Conservation (phyloP, 2,113 vertebrate species). For the Barbus barbus region DNA sequence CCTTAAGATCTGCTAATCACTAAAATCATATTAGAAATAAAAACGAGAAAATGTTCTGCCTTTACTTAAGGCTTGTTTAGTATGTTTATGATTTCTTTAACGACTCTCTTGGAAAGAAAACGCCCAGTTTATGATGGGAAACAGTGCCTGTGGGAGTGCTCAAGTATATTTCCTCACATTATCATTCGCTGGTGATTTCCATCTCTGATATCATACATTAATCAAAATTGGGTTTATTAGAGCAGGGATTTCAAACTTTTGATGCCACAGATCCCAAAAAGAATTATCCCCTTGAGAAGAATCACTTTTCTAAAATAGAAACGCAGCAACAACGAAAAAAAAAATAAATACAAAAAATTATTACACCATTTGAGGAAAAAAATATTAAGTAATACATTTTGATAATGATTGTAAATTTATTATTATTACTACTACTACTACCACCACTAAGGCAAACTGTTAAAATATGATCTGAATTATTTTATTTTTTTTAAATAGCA, state of each 20-base stretch:
- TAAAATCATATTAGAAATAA: conserved; percentile 42
- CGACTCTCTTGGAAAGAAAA: conserved; percentile 32
- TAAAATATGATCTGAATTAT: not conserved
- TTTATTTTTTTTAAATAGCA: not conserved
- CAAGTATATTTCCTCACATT: conserved; percentile 13
- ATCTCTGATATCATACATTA: not conserved
- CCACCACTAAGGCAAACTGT: not conserved
- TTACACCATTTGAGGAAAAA: not conserved
- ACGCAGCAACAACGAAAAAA: not conserved
- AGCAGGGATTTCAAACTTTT: not conserved
- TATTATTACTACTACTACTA: not conserved
- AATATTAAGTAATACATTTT: not conserved
- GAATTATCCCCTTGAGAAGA: not conserved
- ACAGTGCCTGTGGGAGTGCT: not conserved
- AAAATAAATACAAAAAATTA: not conserved
- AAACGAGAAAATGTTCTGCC: conserved; percentile 30
- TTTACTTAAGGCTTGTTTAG: conserved; percentile 49
- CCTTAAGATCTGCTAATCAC: conserved; percentile 38
- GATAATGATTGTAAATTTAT: not conserved
- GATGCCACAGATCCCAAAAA: not conserved
- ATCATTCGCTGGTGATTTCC: conserved; percentile 26
- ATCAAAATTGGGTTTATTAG: conserved; percentile 19
- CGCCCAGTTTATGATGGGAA: not conserved
- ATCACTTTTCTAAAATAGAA: not conserved
- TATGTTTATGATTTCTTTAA: conserved; percentile 52